phyloP scores from a whole-genome alignment of 2,797 vertebrate genomes.

The Sarcophilus harrisii region DNA sequence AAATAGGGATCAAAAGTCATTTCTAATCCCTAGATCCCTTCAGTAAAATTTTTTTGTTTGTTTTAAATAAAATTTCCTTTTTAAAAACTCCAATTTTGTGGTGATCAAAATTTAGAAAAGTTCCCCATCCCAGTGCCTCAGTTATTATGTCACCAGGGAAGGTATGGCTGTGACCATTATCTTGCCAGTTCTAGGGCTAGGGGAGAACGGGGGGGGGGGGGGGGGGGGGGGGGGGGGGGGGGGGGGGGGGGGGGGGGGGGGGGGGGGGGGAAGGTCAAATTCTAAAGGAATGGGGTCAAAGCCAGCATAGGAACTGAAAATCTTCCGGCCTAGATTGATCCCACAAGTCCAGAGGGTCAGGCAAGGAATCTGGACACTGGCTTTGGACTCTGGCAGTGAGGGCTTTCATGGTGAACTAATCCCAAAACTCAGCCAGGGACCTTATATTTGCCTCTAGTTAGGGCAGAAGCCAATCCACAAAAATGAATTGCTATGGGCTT shows the following conservation, averaged over 20 bases:
- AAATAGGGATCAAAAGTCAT: not conserved
- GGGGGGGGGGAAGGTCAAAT: rapidly evolving
- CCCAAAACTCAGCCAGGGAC: not conserved
- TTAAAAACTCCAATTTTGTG: conserved; percentile 11
- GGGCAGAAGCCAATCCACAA: not conserved
- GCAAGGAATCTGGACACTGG: not conserved
- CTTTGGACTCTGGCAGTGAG: not conserved
- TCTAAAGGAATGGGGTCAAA: not conserved
- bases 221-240: rapidly evolving
- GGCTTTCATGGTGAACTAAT: not conserved
- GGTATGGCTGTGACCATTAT: not conserved
- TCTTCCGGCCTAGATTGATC: too few relatives aligned
- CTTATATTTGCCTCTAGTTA: rapidly evolving
- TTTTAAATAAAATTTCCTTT: conserved; percentile 31
- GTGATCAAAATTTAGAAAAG: conserved; percentile 26
- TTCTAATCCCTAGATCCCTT: not conserved
- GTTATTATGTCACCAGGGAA: not conserved
- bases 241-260: rapidly evolving
- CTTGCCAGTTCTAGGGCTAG: too few relatives aligned
- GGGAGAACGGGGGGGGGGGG: rapidly evolving
- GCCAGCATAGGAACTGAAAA: not conserved
- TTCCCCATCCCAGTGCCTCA: not conserved
- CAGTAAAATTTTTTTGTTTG: not conserved
- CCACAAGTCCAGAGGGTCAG: not conserved
- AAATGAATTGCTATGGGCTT: not conserved